Evolutionary conservation across 2,797 vertebrate species (phyloP).

Genomic region (Pagetopsis macropterus): DNA sequence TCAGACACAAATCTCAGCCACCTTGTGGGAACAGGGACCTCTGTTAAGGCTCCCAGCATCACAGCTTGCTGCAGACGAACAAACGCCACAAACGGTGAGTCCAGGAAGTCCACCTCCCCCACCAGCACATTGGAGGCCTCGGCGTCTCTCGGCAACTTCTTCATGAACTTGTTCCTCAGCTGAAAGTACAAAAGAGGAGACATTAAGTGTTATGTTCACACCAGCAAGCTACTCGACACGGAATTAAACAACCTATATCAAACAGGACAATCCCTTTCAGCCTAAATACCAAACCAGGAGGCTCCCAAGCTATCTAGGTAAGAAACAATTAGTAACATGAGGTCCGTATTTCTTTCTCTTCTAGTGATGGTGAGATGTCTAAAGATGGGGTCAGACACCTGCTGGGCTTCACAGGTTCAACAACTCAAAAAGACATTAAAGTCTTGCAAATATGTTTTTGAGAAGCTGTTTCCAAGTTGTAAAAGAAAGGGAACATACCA

Average conservation of each 20-base stretch:
- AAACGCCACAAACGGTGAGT: conserved; percentile 94
- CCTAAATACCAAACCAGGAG: conserved; percentile 53
- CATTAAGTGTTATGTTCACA: conserved; percentile 58
- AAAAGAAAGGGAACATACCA: too few species aligned
- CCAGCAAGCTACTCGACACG: conserved; percentile 26
- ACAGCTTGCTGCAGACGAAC: conserved; percentile 95
- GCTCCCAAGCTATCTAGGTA: not conserved
- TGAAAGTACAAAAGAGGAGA: conserved; percentile 64
- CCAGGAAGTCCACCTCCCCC: conserved; percentile 97
- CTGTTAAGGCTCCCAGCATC: conserved; percentile 96
- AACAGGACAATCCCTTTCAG: conserved; percentile 43
- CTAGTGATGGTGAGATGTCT: conserved; percentile 1
- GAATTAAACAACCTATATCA: conserved; percentile 52
- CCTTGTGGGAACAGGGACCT: conserved; percentile 98
- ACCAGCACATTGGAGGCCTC: conserved; percentile 98
- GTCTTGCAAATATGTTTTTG: not conserved
- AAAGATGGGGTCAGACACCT: conserved; percentile 29
- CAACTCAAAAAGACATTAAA: conserved; percentile 13
- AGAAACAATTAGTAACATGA: not conserved
- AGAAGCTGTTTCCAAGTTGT: not conserved
- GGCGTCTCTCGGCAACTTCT: conserved; percentile 96
- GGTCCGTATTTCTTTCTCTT: conserved; percentile 30
- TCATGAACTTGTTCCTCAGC: conserved; percentile 99
- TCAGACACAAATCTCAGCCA: conserved; percentile 65
- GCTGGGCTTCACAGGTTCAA: conserved; percentile 36